phyloP scores from a whole-genome alignment of 2,888 invertebrate species.

The Priocnemis perturbator region DNA sequence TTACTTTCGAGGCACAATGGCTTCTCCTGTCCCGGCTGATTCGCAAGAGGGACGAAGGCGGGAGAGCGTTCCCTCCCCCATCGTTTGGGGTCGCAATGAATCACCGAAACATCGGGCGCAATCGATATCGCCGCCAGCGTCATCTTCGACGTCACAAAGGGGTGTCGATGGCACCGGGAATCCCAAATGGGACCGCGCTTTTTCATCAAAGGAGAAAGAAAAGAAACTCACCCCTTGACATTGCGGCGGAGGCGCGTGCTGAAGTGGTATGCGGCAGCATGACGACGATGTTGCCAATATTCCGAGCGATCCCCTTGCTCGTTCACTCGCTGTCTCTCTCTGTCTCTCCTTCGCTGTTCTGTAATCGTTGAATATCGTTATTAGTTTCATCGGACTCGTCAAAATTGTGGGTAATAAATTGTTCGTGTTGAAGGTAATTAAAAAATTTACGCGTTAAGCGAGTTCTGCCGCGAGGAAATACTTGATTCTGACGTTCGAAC shows the following conservation, averaged over 20 bases:
- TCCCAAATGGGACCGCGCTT: conserved; percentile 15
- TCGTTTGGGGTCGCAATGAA: conserved; percentile 53
- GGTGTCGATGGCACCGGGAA: conserved; percentile 13
- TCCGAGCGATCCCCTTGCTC: too few relatives aligned
- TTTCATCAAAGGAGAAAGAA: conserved; percentile 5
- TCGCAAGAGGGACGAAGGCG: conserved; percentile 15
- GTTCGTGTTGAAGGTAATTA: too few relatives aligned
- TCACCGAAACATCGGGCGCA: conserved; percentile 61
- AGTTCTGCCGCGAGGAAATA: too few relatives aligned
- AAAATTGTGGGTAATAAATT: too few relatives aligned
- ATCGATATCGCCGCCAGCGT: conserved; percentile 58
- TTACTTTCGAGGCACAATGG: conserved; percentile 69
- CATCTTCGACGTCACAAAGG: conserved; percentile 33
- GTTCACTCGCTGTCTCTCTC: too few relatives aligned
- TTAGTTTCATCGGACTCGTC: too few relatives aligned
- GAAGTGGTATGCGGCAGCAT: too few relatives aligned
- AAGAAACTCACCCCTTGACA: background rate
- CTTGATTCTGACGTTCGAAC: too few relatives aligned
- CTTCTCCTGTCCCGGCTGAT: conserved; percentile 44
- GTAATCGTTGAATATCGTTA: too few relatives aligned
- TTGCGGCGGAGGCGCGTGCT: conserved; percentile 1
- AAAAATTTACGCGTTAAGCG: too few relatives aligned
- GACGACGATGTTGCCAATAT: too few relatives aligned
- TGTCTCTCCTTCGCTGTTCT: too few relatives aligned
- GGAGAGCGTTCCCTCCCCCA: conserved; percentile 27